phyloP scores from a whole-genome alignment of 1,140 invertebrate species.

The Ooceraea biroi region DNA sequence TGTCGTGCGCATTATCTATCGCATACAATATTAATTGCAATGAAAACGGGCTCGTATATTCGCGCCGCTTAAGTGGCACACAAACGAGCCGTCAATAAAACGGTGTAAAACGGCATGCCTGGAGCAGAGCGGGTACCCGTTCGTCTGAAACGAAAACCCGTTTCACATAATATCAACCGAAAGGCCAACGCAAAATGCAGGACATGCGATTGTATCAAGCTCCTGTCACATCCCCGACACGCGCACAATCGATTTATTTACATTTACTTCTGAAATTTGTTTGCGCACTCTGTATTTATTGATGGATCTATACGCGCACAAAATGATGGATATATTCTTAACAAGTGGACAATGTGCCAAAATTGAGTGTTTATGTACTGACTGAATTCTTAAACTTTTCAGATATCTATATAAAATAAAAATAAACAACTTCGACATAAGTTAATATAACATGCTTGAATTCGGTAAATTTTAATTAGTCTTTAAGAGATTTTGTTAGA shows the following conservation, averaged over 20 bases:
- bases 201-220: neutral
- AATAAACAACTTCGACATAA: no score
- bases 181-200: neutral
- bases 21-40: constrained; percentile 77
- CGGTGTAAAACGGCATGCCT: neutral
- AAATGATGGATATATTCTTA: neutral
- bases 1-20: constrained; percentile 63
- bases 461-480: no score
- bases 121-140: neutral
- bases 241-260: constrained; percentile 1
- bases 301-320: neutral
- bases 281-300: neutral
- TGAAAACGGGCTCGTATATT: constrained; percentile 43
- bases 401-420: neutral
- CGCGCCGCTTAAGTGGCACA: neutral
- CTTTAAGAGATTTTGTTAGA: no score
- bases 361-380: neutral
- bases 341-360: neutral
- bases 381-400: neutral
- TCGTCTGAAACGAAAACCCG: neutral
- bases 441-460: no score
- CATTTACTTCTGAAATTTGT: constrained; percentile 1
- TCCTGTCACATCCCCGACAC: neutral
- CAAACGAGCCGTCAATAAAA: constrained; percentile 2
- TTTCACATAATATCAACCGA: neutral